A percentile compares a stretch with the other conserved stretches of the same genome.
These are phyloP conservation scores for Plagodis dolabraria DNA, from an alignment of 2,888 invertebrate species.

Conservation along the genomic window DNA sequence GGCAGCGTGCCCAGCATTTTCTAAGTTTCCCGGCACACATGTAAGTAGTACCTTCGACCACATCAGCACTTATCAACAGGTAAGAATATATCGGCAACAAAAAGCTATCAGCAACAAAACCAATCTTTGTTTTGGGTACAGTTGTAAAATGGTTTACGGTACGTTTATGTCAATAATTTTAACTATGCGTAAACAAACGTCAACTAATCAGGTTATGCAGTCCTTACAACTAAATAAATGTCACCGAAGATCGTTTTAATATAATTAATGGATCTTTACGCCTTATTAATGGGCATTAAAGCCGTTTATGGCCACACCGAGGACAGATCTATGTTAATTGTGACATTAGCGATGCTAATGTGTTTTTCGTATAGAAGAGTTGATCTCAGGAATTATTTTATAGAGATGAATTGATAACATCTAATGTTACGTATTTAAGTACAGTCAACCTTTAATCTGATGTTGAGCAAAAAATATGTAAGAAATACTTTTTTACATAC, in stretches of 20 bases:
- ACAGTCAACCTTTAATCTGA: too few relatives aligned
- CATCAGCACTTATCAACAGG: too few relatives aligned
- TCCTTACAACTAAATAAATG: conserved; percentile 32
- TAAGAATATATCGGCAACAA: too few relatives aligned
- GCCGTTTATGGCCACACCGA: conserved; percentile 52
- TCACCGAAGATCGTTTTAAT: conserved; percentile 44
- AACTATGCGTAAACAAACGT: neutral
- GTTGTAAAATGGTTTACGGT: neutral
- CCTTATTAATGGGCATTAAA: conserved; percentile 64
- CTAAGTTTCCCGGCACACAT: too few relatives aligned
- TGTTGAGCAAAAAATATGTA: too few relatives aligned
- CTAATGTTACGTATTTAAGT: neutral
- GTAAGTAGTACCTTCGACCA: too few relatives aligned
- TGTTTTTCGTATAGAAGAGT: conserved; percentile 14
- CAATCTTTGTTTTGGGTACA: too few relatives aligned
- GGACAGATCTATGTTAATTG: conserved; percentile 50
- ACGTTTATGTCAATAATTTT: neutral
- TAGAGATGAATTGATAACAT: conserved; percentile 5
- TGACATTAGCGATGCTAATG: conserved; percentile 33
- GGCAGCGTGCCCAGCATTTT: too few relatives aligned
- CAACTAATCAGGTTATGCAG: conserved; percentile 6
- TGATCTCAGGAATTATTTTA: conserved; percentile 12
- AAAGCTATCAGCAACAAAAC: too few relatives aligned
- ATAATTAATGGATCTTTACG: conserved; percentile 62
- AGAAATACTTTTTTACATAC: too few relatives aligned